Percentiles rank a stretch among this genome's conserved stretches.
These are phyloP conservation scores for Drosophila paranaensis DNA, from an alignment of 2,888 invertebrate species.

Conservation along the genomic window DNA sequence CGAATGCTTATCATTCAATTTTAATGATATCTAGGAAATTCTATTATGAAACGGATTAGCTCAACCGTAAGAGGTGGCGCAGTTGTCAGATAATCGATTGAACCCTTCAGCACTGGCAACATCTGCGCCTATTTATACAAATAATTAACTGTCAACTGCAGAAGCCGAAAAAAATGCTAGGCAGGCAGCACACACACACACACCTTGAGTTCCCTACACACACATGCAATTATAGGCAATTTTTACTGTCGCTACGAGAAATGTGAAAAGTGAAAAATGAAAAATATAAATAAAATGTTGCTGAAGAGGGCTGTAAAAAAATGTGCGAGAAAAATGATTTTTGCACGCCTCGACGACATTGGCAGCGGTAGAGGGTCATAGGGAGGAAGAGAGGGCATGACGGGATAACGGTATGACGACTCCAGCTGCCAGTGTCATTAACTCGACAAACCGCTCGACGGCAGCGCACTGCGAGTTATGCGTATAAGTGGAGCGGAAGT, in stretches of 20 bases:
- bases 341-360: conserved; percentile 72
- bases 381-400: background rate
- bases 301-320: conserved; percentile 58
- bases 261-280: conserved; percentile 67
- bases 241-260: conserved; percentile 42
- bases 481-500: conserved; percentile 78
- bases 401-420: conserved; percentile 25
- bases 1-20: background rate
- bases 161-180: conserved; percentile 43
- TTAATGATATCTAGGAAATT: conserved; percentile 2
- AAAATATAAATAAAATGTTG: conserved; percentile 64
- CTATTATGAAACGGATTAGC: conserved; percentile 2
- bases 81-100: conserved; percentile 43
- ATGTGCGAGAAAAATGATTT: conserved; percentile 76
- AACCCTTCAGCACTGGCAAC: conserved; percentile 61
- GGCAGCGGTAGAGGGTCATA: conserved; percentile 38
- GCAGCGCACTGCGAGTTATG: conserved; percentile 60
- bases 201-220: conserved; percentile 49
- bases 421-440: conserved; percentile 75
- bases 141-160: conserved; percentile 77
- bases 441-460: conserved; percentile 74
- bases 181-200: conserved; percentile 5
- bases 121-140: conserved; percentile 69
- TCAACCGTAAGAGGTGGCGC: conserved; percentile 15
- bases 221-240: conserved; percentile 63